phyloP scores from a whole-genome alignment of 2,888 invertebrate genomes.

The Andricus quercusramuli region DNA sequence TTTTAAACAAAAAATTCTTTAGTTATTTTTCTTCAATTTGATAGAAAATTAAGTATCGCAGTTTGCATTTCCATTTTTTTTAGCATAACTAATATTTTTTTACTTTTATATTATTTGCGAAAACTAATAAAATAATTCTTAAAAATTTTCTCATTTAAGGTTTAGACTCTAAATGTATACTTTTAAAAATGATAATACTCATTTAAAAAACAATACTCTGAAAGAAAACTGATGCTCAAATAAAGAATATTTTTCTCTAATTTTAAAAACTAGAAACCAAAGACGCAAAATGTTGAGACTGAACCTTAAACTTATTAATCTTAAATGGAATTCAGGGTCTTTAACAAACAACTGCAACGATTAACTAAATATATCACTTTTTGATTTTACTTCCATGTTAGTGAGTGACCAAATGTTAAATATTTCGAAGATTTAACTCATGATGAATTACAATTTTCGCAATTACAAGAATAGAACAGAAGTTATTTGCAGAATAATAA shows the following conservation, averaged over 20 bases:
- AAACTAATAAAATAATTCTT: background rate
- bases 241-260: background rate
- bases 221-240: background rate
- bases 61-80: background rate
- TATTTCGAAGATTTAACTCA: constrained; percentile 19
- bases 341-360: constrained; percentile 38
- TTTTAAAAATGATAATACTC: background rate
- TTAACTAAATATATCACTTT: constrained; percentile 56
- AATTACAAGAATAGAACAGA: constrained; percentile 44
- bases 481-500: constrained; percentile 67
- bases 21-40: background rate
- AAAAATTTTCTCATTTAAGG: background rate
- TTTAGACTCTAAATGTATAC: background rate
- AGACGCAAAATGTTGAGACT: background rate
- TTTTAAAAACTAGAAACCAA: background rate
- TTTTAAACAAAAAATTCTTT: too few relatives aligned
- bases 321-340: constrained; percentile 33
- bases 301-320: background rate
- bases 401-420: constrained; percentile 39
- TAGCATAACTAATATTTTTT: background rate
- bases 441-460: constrained; percentile 29
- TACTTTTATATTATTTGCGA: background rate
- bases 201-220: background rate
- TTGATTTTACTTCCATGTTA: constrained; percentile 58
- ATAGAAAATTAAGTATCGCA: background rate